Conservation (phyloP, 2,113 vertebrate species). For the Takifugu bimaculatus region DNA sequence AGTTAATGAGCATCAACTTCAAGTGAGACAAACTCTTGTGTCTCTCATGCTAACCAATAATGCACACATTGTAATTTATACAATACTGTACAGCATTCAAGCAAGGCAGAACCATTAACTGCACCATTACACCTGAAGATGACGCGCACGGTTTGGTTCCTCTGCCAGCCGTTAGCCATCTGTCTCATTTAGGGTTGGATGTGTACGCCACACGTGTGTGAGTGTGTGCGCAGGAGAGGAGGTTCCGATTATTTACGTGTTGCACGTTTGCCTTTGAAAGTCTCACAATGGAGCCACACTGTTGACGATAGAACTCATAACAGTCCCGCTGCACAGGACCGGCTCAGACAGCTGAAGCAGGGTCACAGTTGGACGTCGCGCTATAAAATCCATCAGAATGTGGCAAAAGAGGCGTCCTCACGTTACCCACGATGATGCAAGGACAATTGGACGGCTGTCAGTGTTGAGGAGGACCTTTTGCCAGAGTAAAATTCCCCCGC, state of each 20-base stretch:
- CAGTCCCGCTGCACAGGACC: background rate
- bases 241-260: background rate
- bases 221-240: background rate
- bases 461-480: constrained; percentile 43
- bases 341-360: too few species aligned
- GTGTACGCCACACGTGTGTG: constrained; percentile 4
- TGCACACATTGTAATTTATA: constrained; percentile 69
- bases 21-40: constrained; percentile 59
- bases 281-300: background rate
- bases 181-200: constrained; percentile 52
- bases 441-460: constrained; percentile 65
- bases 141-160: constrained; percentile 68
- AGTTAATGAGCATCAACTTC: constrained; percentile 45
- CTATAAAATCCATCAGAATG: background rate
- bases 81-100: constrained; percentile 59
- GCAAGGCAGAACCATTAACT: constrained; percentile 70
- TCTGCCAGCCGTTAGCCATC: constrained; percentile 69
- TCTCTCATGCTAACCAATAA: constrained; percentile 56
- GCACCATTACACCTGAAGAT: constrained; percentile 74
- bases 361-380: too few species aligned
- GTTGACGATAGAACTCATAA: constrained; percentile 8
- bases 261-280: background rate
- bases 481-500: constrained; percentile 44
- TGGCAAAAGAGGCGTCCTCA: background rate
- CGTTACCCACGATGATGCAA: constrained; percentile 54